Evolutionary conservation across 2,888 invertebrate genomes (phyloP).

Genomic region (Ametastegia equiseti): DNA sequence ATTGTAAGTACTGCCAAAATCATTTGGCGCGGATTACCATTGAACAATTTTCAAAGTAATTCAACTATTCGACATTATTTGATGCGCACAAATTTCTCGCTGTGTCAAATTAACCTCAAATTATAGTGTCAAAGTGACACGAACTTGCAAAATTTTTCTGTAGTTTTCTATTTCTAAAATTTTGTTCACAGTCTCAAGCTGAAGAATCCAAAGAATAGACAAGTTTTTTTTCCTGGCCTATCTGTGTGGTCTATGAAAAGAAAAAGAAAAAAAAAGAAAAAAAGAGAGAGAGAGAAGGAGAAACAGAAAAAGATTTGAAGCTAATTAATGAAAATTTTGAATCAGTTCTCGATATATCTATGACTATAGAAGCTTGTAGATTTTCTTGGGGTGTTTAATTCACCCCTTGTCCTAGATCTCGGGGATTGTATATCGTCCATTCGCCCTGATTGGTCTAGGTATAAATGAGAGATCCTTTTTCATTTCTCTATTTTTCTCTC

Average conservation of each 20-base stretch:
- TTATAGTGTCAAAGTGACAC: too few relatives aligned
- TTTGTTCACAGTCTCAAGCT: too few relatives aligned
- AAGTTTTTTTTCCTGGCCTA: too few relatives aligned
- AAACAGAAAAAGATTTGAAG: background rate
- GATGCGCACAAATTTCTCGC: too few relatives aligned
- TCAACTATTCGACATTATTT: too few relatives aligned
- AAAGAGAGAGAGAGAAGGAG: background rate
- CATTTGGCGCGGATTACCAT: too few relatives aligned
- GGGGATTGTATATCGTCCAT: conserved; percentile 12
- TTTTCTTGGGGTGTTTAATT: background rate
- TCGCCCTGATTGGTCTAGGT: background rate
- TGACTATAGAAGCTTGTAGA: background rate
- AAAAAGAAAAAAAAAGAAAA: background rate
- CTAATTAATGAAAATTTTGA: background rate
- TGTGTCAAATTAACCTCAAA: too few relatives aligned
- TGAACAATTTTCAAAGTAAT: too few relatives aligned
- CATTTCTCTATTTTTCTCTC: conserved; percentile 45
- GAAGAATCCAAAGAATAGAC: too few relatives aligned
- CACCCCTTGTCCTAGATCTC: background rate
- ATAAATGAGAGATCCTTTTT: conserved; percentile 8
- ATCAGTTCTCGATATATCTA: background rate
- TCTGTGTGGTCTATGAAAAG: background rate
- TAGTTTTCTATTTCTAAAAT: too few relatives aligned
- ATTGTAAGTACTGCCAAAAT: too few relatives aligned
- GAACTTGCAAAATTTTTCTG: too few relatives aligned